Evolutionary conservation across 1,140 invertebrate species (phyloP).

Genomic region (Aphaenogaster floridana): DNA sequence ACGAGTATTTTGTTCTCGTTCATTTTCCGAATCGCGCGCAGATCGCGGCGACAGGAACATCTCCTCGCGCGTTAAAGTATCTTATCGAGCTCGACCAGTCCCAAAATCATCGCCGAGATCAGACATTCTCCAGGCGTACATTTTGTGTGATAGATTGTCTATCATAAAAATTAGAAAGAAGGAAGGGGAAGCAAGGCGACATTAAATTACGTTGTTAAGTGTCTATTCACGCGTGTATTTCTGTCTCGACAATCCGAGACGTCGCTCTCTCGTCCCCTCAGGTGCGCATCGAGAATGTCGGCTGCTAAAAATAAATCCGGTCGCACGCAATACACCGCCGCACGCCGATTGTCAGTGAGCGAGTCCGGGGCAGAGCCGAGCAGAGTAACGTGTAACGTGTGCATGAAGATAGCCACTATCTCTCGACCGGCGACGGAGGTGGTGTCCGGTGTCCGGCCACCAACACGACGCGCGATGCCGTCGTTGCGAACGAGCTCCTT

Average conservation of each 20-base stretch:
- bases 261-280: slow-evolving; percentile 55
- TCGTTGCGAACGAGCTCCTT: slow-evolving; percentile 46
- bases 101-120: background rate
- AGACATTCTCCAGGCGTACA: background rate
- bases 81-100: slow-evolving; percentile 9
- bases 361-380: slow-evolving; percentile 28
- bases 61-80: background rate
- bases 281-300: slow-evolving; percentile 65
- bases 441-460: slow-evolving; percentile 76
- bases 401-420: slow-evolving; percentile 75
- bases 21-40: slow-evolving; percentile 2
- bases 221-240: slow-evolving; percentile 29
- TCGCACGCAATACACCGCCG: slow-evolving; percentile 41
- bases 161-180: background rate
- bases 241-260: slow-evolving; percentile 51
- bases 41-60: background rate
- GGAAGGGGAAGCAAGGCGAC: background rate
- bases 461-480: slow-evolving; percentile 62
- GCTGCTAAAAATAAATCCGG: slow-evolving; percentile 74
- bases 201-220: background rate
- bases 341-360: slow-evolving; percentile 55
- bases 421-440: slow-evolving; percentile 65
- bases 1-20: slow-evolving; percentile 21
- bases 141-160: background rate
- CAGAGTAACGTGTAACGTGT: slow-evolving; percentile 48